Percentiles rank a stretch among this genome's conserved stretches.
Conservation (phyloP, 2,888 invertebrate genomes). For the Eupithecia subumbrata region DNA sequence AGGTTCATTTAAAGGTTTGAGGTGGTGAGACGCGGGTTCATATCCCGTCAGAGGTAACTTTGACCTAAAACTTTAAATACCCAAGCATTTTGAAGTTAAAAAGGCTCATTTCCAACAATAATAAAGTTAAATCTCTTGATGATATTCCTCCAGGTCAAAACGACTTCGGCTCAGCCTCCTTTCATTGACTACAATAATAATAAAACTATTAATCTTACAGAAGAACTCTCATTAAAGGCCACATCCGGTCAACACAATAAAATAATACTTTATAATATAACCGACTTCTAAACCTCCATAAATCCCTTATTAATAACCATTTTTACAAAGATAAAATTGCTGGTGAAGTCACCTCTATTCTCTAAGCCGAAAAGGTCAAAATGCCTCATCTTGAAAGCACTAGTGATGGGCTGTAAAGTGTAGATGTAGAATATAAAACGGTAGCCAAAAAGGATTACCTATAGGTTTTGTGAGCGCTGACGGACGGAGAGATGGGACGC, state of each 20-base stretch:
- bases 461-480: slow-evolving; percentile 64
- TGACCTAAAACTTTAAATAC: background rate
- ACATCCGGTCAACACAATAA: slow-evolving; percentile 57
- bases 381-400: slow-evolving; percentile 38
- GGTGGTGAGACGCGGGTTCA: background rate
- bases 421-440: slow-evolving; percentile 62
- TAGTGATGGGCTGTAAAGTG: slow-evolving; percentile 64
- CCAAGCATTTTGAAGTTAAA: background rate
- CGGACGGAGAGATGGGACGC: slow-evolving; percentile 52
- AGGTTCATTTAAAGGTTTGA: background rate
- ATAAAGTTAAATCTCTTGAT: background rate
- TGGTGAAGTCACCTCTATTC: slow-evolving; percentile 24
- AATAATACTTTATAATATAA: slow-evolving; percentile 61
- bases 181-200: slow-evolving; percentile 26
- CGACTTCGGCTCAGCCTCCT: slow-evolving; percentile 2
- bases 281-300: slow-evolving; percentile 65
- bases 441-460: slow-evolving; percentile 78
- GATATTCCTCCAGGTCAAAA: background rate
- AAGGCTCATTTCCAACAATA: slow-evolving; percentile 3
- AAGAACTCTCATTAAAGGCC: slow-evolving; percentile 50
- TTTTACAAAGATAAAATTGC: slow-evolving; percentile 34
- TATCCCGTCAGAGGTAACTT: background rate
- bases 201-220: slow-evolving; percentile 39
- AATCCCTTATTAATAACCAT: slow-evolving; percentile 64
- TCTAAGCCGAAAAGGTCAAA: slow-evolving; percentile 15